Conservation (phyloP, 1,140 invertebrate species). For the Cydia strobilella region DNA sequence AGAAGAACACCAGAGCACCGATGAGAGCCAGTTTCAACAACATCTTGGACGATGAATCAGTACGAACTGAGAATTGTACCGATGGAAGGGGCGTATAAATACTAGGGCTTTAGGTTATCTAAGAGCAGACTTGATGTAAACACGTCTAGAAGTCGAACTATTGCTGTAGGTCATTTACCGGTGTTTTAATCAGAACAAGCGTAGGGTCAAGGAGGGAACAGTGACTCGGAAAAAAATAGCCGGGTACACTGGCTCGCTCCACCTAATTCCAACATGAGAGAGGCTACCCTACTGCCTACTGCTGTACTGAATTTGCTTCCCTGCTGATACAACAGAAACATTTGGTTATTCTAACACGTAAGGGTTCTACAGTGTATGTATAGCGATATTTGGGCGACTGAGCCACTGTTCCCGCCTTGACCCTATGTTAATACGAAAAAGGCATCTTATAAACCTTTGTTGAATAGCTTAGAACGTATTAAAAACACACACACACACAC, state of each 20-base stretch:
- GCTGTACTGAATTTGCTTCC: too few species aligned
- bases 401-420: too few species aligned
- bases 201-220: too few species aligned
- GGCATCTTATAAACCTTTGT: neutral
- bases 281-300: too few species aligned
- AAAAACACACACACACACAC: too few species aligned
- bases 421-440: neutral
- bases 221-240: too few species aligned
- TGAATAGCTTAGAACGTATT: neutral
- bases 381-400: too few species aligned
- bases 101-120: conserved; percentile 64
- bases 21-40: conserved; percentile 66
- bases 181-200: neutral
- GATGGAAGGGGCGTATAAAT: conserved; percentile 42
- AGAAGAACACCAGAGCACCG: conserved; percentile 65
- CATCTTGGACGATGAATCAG: conserved; percentile 51
- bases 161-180: neutral
- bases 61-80: conserved; percentile 45
- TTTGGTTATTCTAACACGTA: too few species aligned
- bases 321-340: too few species aligned
- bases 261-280: too few species aligned
- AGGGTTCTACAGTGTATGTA: too few species aligned
- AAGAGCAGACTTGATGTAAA: conserved; percentile 42
- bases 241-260: too few species aligned
- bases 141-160: conserved; percentile 4